phyloP scores from a whole-genome alignment of 2,797 vertebrate genomes.

The Epinephelus malabaricus region DNA sequence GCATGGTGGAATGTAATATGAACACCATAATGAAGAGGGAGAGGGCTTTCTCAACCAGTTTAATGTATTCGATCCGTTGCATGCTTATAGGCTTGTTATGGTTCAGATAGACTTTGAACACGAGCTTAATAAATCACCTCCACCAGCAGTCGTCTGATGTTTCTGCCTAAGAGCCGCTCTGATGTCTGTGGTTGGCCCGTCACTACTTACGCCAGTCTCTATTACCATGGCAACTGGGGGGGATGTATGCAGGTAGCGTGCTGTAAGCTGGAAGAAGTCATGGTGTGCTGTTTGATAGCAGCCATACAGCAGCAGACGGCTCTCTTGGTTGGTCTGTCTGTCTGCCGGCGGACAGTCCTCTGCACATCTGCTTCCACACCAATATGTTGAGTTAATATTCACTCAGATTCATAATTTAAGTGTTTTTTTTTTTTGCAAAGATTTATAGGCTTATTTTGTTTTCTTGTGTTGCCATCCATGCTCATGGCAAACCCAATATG shows the following conservation, averaged over 20 bases:
- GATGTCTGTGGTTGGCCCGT: slow-evolving; percentile 78
- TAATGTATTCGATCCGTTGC: slow-evolving; percentile 81
- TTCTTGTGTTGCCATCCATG: background rate
- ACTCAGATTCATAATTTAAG: slow-evolving; percentile 27
- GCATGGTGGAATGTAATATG: slow-evolving; percentile 75
- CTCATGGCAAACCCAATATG: slow-evolving; percentile 4
- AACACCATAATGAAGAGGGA: slow-evolving; percentile 74
- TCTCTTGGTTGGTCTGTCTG: slow-evolving; percentile 35
- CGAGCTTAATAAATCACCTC: slow-evolving; percentile 84
- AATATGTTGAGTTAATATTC: slow-evolving; percentile 44
- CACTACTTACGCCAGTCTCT: slow-evolving; percentile 73
- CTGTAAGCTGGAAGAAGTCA: slow-evolving; percentile 79
- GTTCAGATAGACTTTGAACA: slow-evolving; percentile 82
- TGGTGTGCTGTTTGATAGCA: slow-evolving; percentile 80
- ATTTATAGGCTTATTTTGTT: slow-evolving; percentile 34
- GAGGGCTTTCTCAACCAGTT: slow-evolving; percentile 64
- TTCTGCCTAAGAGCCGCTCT: slow-evolving; percentile 80
- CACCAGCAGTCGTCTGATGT: slow-evolving; percentile 79
- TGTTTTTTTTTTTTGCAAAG: background rate
- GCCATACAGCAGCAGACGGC: slow-evolving; percentile 64
- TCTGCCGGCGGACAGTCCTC: slow-evolving; percentile 25
- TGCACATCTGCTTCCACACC: slow-evolving; percentile 40
- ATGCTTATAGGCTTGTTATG: slow-evolving; percentile 81
- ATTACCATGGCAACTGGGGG: slow-evolving; percentile 85
- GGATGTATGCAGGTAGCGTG: slow-evolving; percentile 82